Base-by-base conservation (phyloP, 2,113 vertebrate species). In the Colaptes auratus region DNA sequence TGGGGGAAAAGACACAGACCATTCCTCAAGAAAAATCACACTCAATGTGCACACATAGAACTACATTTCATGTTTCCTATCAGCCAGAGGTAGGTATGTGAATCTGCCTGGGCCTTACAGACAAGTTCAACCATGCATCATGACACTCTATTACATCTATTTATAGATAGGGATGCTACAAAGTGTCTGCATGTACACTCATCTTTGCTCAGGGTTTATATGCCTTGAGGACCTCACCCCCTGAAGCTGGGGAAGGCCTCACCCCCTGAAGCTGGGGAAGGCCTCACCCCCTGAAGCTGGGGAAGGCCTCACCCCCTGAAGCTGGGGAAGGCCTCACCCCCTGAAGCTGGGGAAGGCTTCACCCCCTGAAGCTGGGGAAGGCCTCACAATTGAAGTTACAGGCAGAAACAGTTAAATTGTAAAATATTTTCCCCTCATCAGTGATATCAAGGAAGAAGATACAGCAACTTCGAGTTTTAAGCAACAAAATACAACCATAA, bases 141-240 rank as follows among this genome's bases (percentile, higher is more conserved):
- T 39, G 3, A 18, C 9, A 1, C 15, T 20, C 8, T 30, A 36
- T 80, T 13, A 4, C 19, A 1, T 4, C 4, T 19, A 10, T 73
- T 60, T 63, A 2, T 25, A 33, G 25, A 10, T 7, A 44, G 21
- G 3, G 36, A 19, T 19, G 9, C 3, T 25, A 21, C 21, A 55
- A 27, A 2, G 25, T 4, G 1, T 6, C 6, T 15, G 2, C 3
- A 13, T 17, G 2, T 1, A 3, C 2, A 2, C 61, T 56, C 6
- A 15, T 25, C 19, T 78, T 46, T n/a, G 16, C 36, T 56, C 20
- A 10, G 48, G 5, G 8, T 35, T 48, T 46, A 42, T 10, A 56
- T 16, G 20, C 21, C 36, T 33, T 8, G 21, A 86, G 48, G 36
- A 55, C 10, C 42, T 88, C 35, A 7, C 7, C 75, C n/a, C n/a